Percentiles rank a stretch among this genome's conserved stretches.
Conservation (phyloP, 2,797 vertebrate species). For the Jordanella pulchra region DNA sequence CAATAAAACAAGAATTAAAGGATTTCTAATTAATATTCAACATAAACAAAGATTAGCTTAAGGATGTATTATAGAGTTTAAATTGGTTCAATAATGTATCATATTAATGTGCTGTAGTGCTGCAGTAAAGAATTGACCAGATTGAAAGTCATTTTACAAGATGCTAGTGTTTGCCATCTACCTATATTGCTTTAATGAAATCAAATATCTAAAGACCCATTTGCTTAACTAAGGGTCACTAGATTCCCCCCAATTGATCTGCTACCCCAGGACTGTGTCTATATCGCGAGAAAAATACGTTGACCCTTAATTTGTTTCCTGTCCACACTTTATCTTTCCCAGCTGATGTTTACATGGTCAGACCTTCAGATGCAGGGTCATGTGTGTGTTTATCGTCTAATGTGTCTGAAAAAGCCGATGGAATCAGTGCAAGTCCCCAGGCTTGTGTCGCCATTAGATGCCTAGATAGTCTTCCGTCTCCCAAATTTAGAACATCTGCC, state of each 20-base stretch:
- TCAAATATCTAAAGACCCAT: background rate
- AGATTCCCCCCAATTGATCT: background rate
- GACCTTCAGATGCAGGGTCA: constrained; percentile 21
- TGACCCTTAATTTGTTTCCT: background rate
- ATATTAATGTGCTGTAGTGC: background rate
- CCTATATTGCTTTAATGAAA: background rate
- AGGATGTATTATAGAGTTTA: background rate
- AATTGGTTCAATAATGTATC: background rate
- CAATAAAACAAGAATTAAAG: background rate
- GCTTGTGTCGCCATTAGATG: constrained; percentile 42
- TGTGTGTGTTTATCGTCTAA: constrained; percentile 12
- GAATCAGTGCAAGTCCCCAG: constrained; percentile 53
- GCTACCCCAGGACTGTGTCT: background rate
- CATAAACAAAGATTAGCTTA: background rate
- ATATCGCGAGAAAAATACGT: background rate
- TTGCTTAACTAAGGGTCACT: too few species aligned
- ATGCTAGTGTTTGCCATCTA: background rate
- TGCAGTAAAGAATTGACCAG: background rate
- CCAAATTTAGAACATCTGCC: constrained; percentile 61
- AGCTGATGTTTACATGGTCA: constrained; percentile 21
- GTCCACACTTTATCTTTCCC: constrained; percentile 8
- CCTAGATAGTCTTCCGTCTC: constrained; percentile 30
- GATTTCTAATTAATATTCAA: background rate
- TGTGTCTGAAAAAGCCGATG: constrained; percentile 37
- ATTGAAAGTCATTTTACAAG: background rate